Base-by-base conservation (phyloP, 2,113 vertebrate species). In the Malurus melanocephalus region DNA sequence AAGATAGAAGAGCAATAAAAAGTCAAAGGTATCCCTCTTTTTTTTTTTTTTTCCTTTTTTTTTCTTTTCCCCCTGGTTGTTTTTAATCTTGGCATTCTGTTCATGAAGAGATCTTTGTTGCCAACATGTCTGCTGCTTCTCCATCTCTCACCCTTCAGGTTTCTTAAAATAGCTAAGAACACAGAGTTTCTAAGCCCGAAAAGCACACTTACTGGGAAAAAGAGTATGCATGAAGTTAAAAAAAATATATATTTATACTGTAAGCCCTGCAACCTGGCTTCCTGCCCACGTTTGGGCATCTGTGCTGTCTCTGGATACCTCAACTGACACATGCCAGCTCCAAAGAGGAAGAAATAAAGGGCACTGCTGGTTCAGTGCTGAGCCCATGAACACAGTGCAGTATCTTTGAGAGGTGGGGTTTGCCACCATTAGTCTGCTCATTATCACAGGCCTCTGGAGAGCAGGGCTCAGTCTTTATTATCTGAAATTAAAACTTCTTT, bases 101-200 rank as follows among this genome's bases (percentile, higher is more conserved):
- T 94, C 85, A 62, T 86, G 79, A 40, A 93, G 64, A 57, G 7
- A 87, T 91, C 89, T 85, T 89, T 92, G 67, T 93, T 95, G 92
- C 91, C 93, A 96, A 93, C 85, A 94, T 94, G 91, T 95, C 94
- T 94, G 90, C 92, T 95, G 92, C 88, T 42, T 65, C 85, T 85
- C 69, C 69, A 68, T 92, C 74, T 95, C 84, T 73, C 74, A 92
- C 94, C 83, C 94, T 93, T 93, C 89, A 93, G 77, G 80, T 94
- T 96, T 93, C 94, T 90, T 96, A 96, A 96, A 96, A 96, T 96
- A 95, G 91, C 81, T 89, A 96, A 92, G 95, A 95, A 95, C 95
- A 95, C 67, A 82, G 91, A 93, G 94, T 93, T 94, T 92, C 91
- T 91, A 74, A 95, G 80, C 74, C 92, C 6, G 13, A 94, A 92